Conservation (phyloP, 2,888 invertebrate genomes). For the Xestia c-nigrum region DNA sequence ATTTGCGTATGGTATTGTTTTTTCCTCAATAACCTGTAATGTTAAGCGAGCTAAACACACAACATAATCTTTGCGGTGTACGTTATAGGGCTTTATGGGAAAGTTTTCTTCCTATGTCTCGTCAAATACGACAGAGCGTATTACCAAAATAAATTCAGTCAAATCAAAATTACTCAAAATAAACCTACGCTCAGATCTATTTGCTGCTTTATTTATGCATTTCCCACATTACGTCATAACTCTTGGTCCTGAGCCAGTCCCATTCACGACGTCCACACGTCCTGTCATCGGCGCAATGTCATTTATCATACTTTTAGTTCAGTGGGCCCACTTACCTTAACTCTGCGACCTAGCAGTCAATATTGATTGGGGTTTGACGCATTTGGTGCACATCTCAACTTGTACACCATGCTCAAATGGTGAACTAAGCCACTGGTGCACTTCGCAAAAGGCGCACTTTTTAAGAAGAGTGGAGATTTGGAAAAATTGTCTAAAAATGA, state of each 20-base stretch:
- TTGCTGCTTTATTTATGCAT: constrained; percentile 38
- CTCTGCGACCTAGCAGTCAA: neutral
- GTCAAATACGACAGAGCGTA: neutral
- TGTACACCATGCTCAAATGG: too few relatives aligned
- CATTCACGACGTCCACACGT: constrained; percentile 41
- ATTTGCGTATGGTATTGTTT: constrained; percentile 1
- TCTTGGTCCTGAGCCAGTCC: constrained; percentile 54
- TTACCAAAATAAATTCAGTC: constrained; percentile 10
- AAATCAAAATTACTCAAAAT: constrained; percentile 25
- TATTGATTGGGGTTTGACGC: too few relatives aligned
- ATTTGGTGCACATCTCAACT: too few relatives aligned
- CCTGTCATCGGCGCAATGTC: constrained; percentile 31
- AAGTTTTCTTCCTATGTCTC: neutral
- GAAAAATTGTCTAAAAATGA: too few relatives aligned
- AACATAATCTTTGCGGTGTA: neutral
- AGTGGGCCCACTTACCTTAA: neutral
- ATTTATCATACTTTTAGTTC: constrained; percentile 21
- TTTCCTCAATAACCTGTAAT: constrained; percentile 1
- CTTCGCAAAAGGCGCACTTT: too few relatives aligned
- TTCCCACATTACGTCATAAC: constrained; percentile 40
- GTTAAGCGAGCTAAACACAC: neutral
- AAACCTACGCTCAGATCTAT: constrained; percentile 28
- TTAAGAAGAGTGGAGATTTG: too few relatives aligned
- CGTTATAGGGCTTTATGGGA: neutral
- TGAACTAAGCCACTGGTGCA: too few relatives aligned